Evolutionary conservation across 2,113 vertebrate genomes (phyloP).

Genomic region (Macrotis lagotis): DNA sequence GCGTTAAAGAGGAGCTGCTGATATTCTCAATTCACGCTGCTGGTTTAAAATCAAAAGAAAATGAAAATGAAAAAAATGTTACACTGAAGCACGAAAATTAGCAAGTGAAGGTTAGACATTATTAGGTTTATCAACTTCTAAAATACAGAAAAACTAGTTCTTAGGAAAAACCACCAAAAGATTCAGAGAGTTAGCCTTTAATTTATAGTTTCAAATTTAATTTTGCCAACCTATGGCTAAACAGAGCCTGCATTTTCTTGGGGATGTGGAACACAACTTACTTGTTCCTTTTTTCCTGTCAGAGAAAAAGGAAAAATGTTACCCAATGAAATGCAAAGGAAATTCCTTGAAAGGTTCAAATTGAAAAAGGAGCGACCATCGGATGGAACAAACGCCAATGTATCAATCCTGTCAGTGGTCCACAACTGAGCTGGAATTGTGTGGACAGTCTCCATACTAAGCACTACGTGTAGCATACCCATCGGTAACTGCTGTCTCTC

Average conservation of each 20-base stretch:
- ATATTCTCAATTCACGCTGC: conserved; percentile 76
- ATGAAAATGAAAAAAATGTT: conserved; percentile 64
- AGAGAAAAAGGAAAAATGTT: conserved; percentile 80
- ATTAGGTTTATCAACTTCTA: conserved; percentile 68
- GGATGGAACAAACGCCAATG: conserved; percentile 74
- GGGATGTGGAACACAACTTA: conserved; percentile 80
- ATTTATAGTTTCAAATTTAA: conserved; percentile 81
- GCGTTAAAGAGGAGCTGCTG: conserved; percentile 79
- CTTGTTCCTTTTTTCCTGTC: conserved; percentile 79
- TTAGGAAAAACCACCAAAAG: conserved; percentile 78
- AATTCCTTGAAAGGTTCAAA: conserved; percentile 80
- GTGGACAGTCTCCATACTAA: conserved; percentile 76
- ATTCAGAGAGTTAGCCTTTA: conserved; percentile 81
- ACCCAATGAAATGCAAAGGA: conserved; percentile 83
- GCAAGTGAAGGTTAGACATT: conserved; percentile 71
- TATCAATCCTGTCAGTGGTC: conserved; percentile 75
- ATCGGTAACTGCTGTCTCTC: conserved; percentile 52
- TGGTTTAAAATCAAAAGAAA: conserved; percentile 65
- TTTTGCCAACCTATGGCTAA: conserved; percentile 82
- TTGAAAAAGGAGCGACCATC: conserved; percentile 77
- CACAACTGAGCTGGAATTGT: conserved; percentile 74
- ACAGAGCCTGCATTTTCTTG: conserved; percentile 84
- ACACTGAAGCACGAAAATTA: conserved; percentile 68
- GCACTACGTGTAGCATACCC: conserved; percentile 70
- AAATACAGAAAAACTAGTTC: conserved; percentile 71